phyloP scores from a whole-genome alignment of 1,140 invertebrate genomes.

The Luehdorfia chinensis region DNA sequence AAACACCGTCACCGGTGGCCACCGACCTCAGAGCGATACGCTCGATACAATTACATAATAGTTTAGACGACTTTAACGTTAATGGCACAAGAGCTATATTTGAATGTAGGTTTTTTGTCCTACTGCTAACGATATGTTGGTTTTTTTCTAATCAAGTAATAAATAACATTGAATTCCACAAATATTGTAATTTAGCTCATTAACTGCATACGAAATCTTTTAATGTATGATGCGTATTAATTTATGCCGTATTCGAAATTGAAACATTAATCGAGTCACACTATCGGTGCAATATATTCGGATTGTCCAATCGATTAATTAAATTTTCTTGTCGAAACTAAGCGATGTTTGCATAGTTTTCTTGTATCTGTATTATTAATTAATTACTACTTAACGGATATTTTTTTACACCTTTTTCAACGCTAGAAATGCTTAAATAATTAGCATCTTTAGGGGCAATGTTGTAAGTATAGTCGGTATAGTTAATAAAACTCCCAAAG shows the following conservation, averaged over 20 bases:
- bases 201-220: slow-evolving; percentile 37
- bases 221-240: slow-evolving; percentile 24
- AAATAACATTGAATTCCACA: slow-evolving; percentile 35
- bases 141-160: slow-evolving; percentile 29
- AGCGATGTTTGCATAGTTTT: no score
- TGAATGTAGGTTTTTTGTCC: neutral
- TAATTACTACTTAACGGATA: no score
- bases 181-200: slow-evolving; percentile 42
- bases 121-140: no score
- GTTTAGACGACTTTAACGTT: no score
- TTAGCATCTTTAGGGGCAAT: no score
- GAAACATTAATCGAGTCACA: slow-evolving; percentile 8
- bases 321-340: no score
- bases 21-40: slow-evolving; percentile 16
- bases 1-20: slow-evolving; percentile 22
- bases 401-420: no score
- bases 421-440: no score
- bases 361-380: no score
- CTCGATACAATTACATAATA: no score
- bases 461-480: no score
- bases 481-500: no score
- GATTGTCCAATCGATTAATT: slow-evolving; percentile 25
- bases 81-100: neutral
- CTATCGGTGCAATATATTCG: slow-evolving; percentile 23
- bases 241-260: slow-evolving; percentile 17